Evolutionary conservation across 2,113 vertebrate genomes (phyloP).

Genomic region (Odontesthes bonariensis): DNA sequence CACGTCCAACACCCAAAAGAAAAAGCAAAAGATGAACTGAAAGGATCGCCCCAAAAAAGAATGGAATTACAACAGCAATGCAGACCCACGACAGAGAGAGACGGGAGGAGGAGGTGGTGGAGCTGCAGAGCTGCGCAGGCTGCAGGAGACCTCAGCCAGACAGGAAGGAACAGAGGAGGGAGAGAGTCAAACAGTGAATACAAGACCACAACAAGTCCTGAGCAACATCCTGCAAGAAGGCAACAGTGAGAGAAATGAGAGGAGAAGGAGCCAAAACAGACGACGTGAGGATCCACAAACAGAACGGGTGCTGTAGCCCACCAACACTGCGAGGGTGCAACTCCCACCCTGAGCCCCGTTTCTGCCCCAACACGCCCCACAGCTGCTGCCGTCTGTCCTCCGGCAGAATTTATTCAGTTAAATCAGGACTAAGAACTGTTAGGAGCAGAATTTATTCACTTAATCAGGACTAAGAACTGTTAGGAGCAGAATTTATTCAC

Average conservation of each 20-base stretch:
- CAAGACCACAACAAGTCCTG: constrained; percentile 87
- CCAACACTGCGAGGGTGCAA: constrained; percentile 82
- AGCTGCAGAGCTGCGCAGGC: constrained; percentile 62
- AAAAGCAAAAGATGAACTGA: constrained; percentile 67
- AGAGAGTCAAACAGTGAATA: constrained; percentile 80
- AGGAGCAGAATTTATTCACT: too few species aligned
- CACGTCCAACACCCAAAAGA: constrained; percentile 74
- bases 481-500: too few species aligned
- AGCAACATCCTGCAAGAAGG: constrained; percentile 88
- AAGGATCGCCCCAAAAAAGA: constrained; percentile 62
- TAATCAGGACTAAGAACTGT: too few species aligned
- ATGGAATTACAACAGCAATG: constrained; percentile 68
- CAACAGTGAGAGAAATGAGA: constrained; percentile 78
- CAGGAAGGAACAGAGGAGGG: constrained; percentile 39
- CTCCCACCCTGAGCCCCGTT: constrained; percentile 69
- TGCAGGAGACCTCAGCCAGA: constrained; percentile 60
- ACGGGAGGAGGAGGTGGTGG: constrained; percentile 42
- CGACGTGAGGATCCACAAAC: constrained; percentile 59
- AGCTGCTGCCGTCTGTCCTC: not conserved
- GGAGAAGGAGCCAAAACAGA: constrained; percentile 53
- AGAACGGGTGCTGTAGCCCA: constrained; percentile 62
- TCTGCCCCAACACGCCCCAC: constrained; percentile 31
- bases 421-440: too few species aligned
- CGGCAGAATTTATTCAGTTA: too few species aligned
- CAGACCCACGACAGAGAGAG: constrained; percentile 72